These are phyloP conservation scores for Ditula angustiorana DNA, from an alignment of 2,888 invertebrate genomes.

Conservation along the genomic window DNA sequence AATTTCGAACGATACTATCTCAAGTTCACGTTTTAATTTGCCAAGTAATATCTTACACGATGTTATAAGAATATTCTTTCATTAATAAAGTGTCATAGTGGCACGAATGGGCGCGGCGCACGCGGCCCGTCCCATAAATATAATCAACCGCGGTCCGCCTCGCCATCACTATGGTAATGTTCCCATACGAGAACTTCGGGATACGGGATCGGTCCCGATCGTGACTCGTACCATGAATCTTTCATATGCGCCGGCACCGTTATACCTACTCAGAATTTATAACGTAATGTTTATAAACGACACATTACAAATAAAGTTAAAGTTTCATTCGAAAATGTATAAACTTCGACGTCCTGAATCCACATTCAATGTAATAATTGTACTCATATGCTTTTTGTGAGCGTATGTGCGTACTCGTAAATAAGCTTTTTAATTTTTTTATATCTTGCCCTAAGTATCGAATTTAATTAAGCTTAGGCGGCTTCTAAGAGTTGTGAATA, in stretches of 20 bases:
- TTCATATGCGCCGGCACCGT: slow-evolving; percentile 35
- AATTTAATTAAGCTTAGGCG: too few relatives aligned
- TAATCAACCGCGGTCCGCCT: slow-evolving; percentile 68
- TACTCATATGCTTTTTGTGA: too few relatives aligned
- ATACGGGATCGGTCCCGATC: slow-evolving; percentile 40
- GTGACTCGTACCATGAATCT: slow-evolving; percentile 39
- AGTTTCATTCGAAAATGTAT: slow-evolving; percentile 9
- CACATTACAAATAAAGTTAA: slow-evolving; percentile 25
- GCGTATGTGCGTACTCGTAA: too few relatives aligned
- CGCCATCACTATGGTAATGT: slow-evolving; percentile 63
- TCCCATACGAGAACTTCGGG: slow-evolving; percentile 42
- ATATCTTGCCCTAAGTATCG: too few relatives aligned
- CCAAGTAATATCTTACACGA: slow-evolving; percentile 43
- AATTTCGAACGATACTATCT: slow-evolving; percentile 8
- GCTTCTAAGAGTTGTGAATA: too few relatives aligned
- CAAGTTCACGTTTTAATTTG: slow-evolving; percentile 35
- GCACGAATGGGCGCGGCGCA: slow-evolving; percentile 70
- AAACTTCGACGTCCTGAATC: neutral
- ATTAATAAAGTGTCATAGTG: slow-evolving; percentile 74
- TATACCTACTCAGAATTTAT: slow-evolving; percentile 26
- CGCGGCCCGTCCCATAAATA: slow-evolving; percentile 72
- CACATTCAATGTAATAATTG: too few relatives aligned
- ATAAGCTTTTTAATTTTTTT: too few relatives aligned
- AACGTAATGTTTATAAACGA: slow-evolving; percentile 33
- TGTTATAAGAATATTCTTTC: slow-evolving; percentile 52